These are phyloP conservation scores for Channa striata DNA, from an alignment of 2,797 vertebrate genomes.

Conservation along the genomic window DNA sequence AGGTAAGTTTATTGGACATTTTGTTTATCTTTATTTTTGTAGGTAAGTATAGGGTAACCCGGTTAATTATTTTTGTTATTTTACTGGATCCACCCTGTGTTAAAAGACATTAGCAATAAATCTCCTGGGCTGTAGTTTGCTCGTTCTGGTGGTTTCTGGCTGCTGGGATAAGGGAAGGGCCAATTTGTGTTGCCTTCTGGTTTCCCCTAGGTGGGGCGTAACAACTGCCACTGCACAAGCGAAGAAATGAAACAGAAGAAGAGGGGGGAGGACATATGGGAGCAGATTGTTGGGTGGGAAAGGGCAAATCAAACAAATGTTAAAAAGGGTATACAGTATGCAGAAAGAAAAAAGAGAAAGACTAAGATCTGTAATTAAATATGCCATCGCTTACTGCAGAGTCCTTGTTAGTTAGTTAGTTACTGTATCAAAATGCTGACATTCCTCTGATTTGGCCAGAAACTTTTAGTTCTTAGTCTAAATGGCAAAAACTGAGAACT, in stretches of 20 bases:
- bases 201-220: no score
- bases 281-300: background rate
- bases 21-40: no score
- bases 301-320: slow-evolving; percentile 20
- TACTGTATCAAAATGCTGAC: slow-evolving; percentile 7
- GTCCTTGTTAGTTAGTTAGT: slow-evolving; percentile 62
- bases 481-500: background rate
- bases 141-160: no score
- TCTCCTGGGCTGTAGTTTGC: no score
- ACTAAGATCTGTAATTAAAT: slow-evolving; percentile 66
- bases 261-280: background rate
- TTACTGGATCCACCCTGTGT: no score
- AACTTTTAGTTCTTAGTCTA: no score
- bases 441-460: background rate
- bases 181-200: no score
- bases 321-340: slow-evolving; percentile 38
- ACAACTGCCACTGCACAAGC: slow-evolving; percentile 7
- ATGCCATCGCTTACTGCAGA: slow-evolving; percentile 58
- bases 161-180: no score
- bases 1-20: no score
- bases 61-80: no score
- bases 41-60: no score
- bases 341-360: slow-evolving; percentile 11
- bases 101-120: no score
- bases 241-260: background rate